phyloP scores from a whole-genome alignment of 2,888 invertebrate genomes.

The Spodoptera picta region DNA sequence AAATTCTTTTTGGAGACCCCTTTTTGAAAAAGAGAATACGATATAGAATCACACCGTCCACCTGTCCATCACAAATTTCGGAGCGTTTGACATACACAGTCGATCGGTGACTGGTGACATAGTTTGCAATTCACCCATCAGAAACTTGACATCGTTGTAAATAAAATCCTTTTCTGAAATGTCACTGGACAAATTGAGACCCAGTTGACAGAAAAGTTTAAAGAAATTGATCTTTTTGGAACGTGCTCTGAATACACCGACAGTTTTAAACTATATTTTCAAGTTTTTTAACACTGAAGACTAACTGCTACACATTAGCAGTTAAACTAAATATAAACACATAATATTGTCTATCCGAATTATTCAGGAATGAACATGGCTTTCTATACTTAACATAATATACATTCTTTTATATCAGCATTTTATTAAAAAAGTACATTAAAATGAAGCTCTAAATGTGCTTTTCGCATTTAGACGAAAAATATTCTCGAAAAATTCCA shows the following conservation, averaged over 20 bases:
- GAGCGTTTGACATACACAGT: slow-evolving; percentile 30
- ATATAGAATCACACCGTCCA: slow-evolving; percentile 35
- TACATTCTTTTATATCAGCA: background rate
- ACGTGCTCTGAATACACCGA: too few relatives aligned
- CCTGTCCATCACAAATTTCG: slow-evolving; percentile 30
- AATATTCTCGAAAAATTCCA: slow-evolving; percentile 21
- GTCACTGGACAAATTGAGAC: background rate
- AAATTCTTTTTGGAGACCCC: slow-evolving; percentile 35
- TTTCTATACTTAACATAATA: background rate
- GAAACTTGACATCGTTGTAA: slow-evolving; percentile 4
- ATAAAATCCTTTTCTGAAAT: slow-evolving; percentile 4
- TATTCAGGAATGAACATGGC: too few relatives aligned
- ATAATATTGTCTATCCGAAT: background rate
- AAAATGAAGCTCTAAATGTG: background rate
- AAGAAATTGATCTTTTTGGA: background rate
- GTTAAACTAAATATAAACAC: background rate
- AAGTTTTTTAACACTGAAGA: too few relatives aligned
- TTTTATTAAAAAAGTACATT: slow-evolving; percentile 1
- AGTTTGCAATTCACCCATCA: slow-evolving; percentile 14
- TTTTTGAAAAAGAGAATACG: slow-evolving; percentile 20
- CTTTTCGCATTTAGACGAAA: slow-evolving; percentile 2
- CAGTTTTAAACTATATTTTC: too few relatives aligned
- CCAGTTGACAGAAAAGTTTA: background rate
- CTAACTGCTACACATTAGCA: too few relatives aligned
- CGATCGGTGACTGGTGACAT: slow-evolving; percentile 9